Evolutionary conservation across 2,113 vertebrate species (phyloP), one percentile per base, ranked within the genome.

Genomic region (Pogona vitticeps): DNA sequence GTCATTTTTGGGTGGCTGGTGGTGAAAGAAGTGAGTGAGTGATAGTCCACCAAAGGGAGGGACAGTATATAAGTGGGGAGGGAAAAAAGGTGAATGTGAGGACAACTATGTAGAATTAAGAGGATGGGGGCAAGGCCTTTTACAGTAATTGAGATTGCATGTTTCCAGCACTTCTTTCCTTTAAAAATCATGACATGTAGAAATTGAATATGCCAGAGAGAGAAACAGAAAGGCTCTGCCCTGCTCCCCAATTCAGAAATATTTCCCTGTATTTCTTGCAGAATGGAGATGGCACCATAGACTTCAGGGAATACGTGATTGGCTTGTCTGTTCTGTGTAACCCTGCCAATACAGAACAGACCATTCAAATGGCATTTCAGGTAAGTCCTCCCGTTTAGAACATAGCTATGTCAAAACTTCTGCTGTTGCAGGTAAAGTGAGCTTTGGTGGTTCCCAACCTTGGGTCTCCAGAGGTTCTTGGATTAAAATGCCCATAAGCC

Each of bases 261-360:
- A 1, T 21, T 36, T 8, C 33, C 59, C 6, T 81, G 87, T 91
- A 31, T 93, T 89, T 84, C 58, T 76, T 91, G 18, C 94, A 99
- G 99, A 96, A 99, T 61, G 96, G 97, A 12, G 98, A 99, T 58
- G 98, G 98, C 91, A 98, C 97, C 88, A 98, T 99, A 0, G 99
- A 99, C 95, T 99, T 99, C 96, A 97, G 99, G 93, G 99, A 99
- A 92, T 99, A 99, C 40, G 98, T 99, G 2, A 99, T 99, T 56
- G 99, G 99, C 31, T 96, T 99, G 93, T 98, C 97, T 52, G 96
- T 99, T 88, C 91, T 99, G 58, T 99, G 98, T 94, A 97, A 97
- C 89, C 98, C 99, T 61, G 98, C 98, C 31, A 99, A 99, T 95
- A 99, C 98, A 0, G 98, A 99, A 63, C 98, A 98, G 6, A 98